Conservation (phyloP, 2,113 vertebrate genomes). For the Astur gentilis region DNA sequence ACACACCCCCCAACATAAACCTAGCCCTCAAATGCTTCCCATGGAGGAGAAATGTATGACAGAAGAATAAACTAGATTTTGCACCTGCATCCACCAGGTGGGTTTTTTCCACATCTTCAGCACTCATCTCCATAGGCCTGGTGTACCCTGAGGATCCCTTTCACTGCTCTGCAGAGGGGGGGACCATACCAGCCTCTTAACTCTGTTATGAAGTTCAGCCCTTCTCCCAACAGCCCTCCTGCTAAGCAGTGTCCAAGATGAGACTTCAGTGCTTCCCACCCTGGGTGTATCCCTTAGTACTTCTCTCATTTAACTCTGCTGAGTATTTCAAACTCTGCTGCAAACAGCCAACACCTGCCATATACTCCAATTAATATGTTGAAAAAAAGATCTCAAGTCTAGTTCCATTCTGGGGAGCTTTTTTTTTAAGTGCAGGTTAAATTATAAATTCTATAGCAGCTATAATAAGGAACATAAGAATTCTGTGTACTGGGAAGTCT, state of each 20-base stretch:
- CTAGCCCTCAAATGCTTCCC: neutral
- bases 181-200: neutral
- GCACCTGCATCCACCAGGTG: neutral
- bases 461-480: neutral
- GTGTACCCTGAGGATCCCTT: neutral
- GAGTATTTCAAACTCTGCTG: neutral
- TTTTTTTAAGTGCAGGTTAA: neutral
- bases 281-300: neutral
- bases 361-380: neutral
- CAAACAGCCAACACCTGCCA: neutral
- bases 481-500: neutral
- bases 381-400: neutral
- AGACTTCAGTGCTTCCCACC: neutral
- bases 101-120: neutral
- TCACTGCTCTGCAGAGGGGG: neutral
- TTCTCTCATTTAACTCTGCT: neutral
- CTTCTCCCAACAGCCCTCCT: neutral
- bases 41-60: neutral
- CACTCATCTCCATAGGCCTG: neutral
- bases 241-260: neutral
- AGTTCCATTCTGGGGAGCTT: neutral
- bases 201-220: neutral
- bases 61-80: neutral
- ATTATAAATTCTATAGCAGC: neutral
- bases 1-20: neutral